phyloP scores from a whole-genome alignment of 2,888 invertebrate genomes.

The Electrophaes corylata region DNA sequence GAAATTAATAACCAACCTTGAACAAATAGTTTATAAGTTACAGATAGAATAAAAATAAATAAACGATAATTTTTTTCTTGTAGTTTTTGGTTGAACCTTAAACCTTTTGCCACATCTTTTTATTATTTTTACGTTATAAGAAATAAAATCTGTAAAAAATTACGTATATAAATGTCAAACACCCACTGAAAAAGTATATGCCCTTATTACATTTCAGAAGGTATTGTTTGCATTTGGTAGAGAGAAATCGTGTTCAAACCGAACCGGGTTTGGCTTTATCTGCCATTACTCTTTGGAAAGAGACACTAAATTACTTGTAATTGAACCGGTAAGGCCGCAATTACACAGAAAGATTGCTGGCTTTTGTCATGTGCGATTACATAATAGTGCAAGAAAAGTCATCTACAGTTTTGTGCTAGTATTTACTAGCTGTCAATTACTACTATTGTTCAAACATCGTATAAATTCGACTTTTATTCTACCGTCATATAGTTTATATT shows the following conservation, averaged over 20 bases:
- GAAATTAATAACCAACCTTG: too few relatives aligned
- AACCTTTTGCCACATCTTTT: background rate
- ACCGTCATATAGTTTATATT: too few relatives aligned
- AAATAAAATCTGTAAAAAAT: background rate
- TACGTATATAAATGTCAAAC: slow-evolving; percentile 1
- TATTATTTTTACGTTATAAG: background rate
- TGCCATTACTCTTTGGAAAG: slow-evolving; percentile 43
- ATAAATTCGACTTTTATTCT: too few relatives aligned
- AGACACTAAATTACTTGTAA: slow-evolving; percentile 41
- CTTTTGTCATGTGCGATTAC: background rate
- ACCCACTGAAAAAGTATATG: slow-evolving; percentile 32
- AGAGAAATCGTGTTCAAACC: slow-evolving; percentile 46
- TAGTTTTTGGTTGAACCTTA: background rate
- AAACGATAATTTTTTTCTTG: background rate
- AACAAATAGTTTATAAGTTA: too few relatives aligned
- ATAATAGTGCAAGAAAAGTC: too few relatives aligned
- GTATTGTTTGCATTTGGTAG: slow-evolving; percentile 42
- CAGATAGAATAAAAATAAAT: background rate
- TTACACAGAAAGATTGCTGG: background rate
- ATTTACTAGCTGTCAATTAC: too few relatives aligned
- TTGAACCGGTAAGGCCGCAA: slow-evolving; percentile 32
- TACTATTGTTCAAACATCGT: too few relatives aligned
- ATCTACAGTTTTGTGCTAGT: too few relatives aligned
- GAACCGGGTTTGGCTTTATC: slow-evolving; percentile 45
- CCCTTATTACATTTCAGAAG: background rate